Conservation (phyloP, 1,140 invertebrate species). For the Bombus soroeensis region DNA sequence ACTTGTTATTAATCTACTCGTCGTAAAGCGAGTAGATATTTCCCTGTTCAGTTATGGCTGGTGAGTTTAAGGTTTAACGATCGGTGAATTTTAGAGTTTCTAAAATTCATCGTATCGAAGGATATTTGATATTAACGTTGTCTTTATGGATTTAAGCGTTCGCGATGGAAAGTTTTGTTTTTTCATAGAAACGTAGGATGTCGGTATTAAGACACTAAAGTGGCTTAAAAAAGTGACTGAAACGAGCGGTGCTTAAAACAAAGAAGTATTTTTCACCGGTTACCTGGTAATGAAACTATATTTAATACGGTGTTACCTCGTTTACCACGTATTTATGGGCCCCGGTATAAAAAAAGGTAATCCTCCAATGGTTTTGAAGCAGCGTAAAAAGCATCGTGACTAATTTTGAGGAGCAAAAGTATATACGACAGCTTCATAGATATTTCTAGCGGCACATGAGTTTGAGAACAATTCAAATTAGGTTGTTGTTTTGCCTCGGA, state of each 20-base stretch:
- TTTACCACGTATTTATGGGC: constrained; percentile 16
- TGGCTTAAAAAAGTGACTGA: background rate
- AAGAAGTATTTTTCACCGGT: background rate
- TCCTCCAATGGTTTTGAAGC: background rate
- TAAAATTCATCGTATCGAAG: background rate
- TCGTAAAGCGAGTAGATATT: background rate
- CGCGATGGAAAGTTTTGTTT: background rate
- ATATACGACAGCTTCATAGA: too few species aligned
- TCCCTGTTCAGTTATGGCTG: background rate
- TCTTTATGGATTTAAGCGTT: background rate
- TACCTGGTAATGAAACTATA: constrained; percentile 17
- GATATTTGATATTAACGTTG: background rate
- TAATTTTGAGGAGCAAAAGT: background rate
- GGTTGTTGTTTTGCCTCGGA: too few species aligned
- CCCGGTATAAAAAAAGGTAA: background rate
- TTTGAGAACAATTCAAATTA: too few species aligned
- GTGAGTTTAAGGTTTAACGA: background rate
- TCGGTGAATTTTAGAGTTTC: background rate
- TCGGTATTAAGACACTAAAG: background rate
- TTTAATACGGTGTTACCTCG: constrained; percentile 15
- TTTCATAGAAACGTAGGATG: background rate
- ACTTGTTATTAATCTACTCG: background rate
- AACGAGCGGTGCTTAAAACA: background rate
- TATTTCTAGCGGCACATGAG: too few species aligned
- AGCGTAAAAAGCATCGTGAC: background rate